Evolutionary conservation across 2,113 vertebrate species (phyloP), one percentile per base, ranked within the genome.

Genomic region (Actenoides hombroni): DNA sequence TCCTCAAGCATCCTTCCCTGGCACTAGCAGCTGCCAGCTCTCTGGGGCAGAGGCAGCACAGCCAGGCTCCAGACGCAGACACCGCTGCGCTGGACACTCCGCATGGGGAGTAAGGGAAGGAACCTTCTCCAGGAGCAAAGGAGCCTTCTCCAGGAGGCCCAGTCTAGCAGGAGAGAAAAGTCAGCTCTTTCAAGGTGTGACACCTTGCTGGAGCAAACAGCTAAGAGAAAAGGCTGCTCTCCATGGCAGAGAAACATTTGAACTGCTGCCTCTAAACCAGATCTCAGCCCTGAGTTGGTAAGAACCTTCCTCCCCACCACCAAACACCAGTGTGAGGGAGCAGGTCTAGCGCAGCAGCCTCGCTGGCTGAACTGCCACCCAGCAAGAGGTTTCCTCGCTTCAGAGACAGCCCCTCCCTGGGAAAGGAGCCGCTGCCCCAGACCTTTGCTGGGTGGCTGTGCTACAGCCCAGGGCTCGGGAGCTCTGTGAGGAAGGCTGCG

Each of bases 31-130:
- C 46, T 84, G 53, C 76, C 57, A 37, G 71, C 13, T 40, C 86
- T n/a, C 33, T 14, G 2, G 16, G 39, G 83, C 51, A 65, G 2
- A 0, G 46, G 5, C 16, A 15, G 37, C 1, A 29, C 53, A 64
- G 25, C 3, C 74, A 35, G n/a, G 24, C 46, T 64, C 70, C 69
- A 18, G n/a, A 35, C 0, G 0, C 3, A 29, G 44, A 42, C 35
- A 1, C 11, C n/a, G 37, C 57, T 16, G 20, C 11, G 26, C 25
- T 10, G 2, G 37, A 9, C 20, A 20, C 39, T 18, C 37, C 75
- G 12, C 7, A 11, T 13, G 46, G 49, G 5, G 7, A 33, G 5
- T 0, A 21, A 44, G 28, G 77, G 42, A 9, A 31, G 73, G 65
- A 39, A 42, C 59, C 57, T 31, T 37, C 35, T 39, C 81, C 2